Conservation (phyloP, 2,888 invertebrate species). For the Synergus umbraculus region DNA sequence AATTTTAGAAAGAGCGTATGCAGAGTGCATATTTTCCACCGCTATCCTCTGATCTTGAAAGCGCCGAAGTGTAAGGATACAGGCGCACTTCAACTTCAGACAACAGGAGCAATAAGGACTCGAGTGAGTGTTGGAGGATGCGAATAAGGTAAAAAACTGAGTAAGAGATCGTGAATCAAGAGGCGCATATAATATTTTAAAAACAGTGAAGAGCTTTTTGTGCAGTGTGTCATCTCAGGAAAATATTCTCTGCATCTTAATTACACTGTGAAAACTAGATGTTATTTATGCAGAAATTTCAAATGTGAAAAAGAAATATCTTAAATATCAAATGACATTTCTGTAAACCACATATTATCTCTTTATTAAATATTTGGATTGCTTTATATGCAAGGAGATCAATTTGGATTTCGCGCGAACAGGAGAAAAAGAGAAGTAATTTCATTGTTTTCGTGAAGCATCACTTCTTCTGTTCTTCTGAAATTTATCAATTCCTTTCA, state of each 20-base stretch:
- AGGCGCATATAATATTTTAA: neutral
- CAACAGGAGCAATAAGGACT: slow-evolving; percentile 48
- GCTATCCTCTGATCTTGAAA: slow-evolving; percentile 56
- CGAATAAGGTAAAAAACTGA: slow-evolving; percentile 47
- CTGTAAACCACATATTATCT: too few species aligned
- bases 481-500: too few species aligned
- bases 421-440: too few species aligned
- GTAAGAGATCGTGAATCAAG: slow-evolving; percentile 33
- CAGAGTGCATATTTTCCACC: slow-evolving; percentile 55
- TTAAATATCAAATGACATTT: too few species aligned
- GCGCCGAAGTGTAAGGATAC: slow-evolving; percentile 51
- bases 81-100: slow-evolving; percentile 52
- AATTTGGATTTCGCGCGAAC: too few species aligned
- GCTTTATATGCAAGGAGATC: too few species aligned
- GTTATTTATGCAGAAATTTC: too few species aligned
- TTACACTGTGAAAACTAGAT: neutral
- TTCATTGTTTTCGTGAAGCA: too few species aligned
- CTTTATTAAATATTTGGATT: too few species aligned
- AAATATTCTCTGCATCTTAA: neutral
- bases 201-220: neutral
- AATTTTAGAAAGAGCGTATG: slow-evolving; percentile 57
- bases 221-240: neutral
- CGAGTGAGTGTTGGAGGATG: slow-evolving; percentile 49
- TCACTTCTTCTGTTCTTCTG: too few species aligned
- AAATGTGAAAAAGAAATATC: too few species aligned